Evolutionary conservation across 2,888 invertebrate genomes (phyloP), one percentile per base, ranked within the genome.

Genomic region (Beris morrisii): DNA sequence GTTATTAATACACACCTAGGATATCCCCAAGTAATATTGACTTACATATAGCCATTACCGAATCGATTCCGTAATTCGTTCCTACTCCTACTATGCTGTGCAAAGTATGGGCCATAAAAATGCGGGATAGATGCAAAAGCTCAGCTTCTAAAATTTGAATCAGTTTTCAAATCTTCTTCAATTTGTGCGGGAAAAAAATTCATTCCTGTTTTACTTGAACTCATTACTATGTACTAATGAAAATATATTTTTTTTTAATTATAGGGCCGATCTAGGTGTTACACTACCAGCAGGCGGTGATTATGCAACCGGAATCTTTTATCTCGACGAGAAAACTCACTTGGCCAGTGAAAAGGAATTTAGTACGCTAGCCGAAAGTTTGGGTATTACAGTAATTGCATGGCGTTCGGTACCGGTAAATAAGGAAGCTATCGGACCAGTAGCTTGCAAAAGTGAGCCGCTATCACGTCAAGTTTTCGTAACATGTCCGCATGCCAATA

Each of bases 241-340:
- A 22, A 22, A 2, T 22, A 2, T 50, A 32, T 31, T 45, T 43
- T 48, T 54, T 66, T 43, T 57, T 57, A 68, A 48, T 73, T 61
- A 69, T 75, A 95, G 95, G 79, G 89, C 92, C 76, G 86, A 87
- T 70, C 87, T 90, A 75, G 91, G 90, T 74, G 85, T 96, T 69
- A 87, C 88, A 71, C 83, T 99, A 73, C 98, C 99, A 7, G 86
- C 88, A 22, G 86, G 88, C 74, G 97, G 97, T 4, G 85, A 87
- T 72, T 99, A 98, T 83, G 98, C 97, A 64, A 97, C 97, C 22
- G 99, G 99, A 69, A 94, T 98, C 71, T 87, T 98, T 77, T 99
- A 94, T 83, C 83, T 97, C 80, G 95, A 97, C 80, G 89, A 91
- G 78, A 83, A 87, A 58, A 90, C 91, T 75, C 91, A 92, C 75